Percentiles rank a stretch among this genome's conserved stretches.
Conservation (phyloP, 2,113 vertebrate species). For the Solea senegalensis region DNA sequence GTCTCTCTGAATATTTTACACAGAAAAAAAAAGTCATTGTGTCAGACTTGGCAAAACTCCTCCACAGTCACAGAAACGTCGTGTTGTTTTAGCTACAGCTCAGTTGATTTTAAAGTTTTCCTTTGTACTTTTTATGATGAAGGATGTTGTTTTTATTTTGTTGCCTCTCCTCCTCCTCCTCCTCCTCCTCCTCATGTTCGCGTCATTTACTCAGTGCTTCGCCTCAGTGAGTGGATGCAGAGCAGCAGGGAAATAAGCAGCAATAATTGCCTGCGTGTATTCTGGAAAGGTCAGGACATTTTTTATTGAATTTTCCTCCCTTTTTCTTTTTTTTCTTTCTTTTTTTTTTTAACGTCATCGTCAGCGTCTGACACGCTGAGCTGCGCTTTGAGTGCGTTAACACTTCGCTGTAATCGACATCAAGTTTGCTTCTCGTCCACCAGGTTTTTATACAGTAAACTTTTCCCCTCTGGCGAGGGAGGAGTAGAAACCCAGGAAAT, state of each 20-base stretch:
- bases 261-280: slow-evolving; percentile 16
- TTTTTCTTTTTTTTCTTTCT: not conserved
- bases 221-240: slow-evolving; percentile 23
- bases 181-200: slow-evolving; percentile 4
- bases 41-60: not conserved
- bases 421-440: slow-evolving; percentile 27
- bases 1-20: not conserved
- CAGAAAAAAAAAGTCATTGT: not conserved
- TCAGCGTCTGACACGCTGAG: not conserved
- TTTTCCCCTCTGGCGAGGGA: slow-evolving; percentile 13
- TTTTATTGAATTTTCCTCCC: slow-evolving; percentile 32
- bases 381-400: not conserved
- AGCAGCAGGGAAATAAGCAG: slow-evolving; percentile 28
- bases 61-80: too few species aligned
- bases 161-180: not conserved
- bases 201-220: slow-evolving; percentile 9
- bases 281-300: slow-evolving; percentile 52
- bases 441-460: slow-evolving; percentile 29
- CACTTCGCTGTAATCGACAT: slow-evolving; percentile 36
- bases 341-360: not conserved
- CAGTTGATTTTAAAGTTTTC: too few species aligned
- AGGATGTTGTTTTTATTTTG: not conserved
- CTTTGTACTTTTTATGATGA: too few species aligned
- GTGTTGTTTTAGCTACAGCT: too few species aligned
- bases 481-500: slow-evolving; percentile 46